Base-by-base conservation (phyloP, 1,140 invertebrate genomes). In the Rhagoletis pomonella region DNA sequence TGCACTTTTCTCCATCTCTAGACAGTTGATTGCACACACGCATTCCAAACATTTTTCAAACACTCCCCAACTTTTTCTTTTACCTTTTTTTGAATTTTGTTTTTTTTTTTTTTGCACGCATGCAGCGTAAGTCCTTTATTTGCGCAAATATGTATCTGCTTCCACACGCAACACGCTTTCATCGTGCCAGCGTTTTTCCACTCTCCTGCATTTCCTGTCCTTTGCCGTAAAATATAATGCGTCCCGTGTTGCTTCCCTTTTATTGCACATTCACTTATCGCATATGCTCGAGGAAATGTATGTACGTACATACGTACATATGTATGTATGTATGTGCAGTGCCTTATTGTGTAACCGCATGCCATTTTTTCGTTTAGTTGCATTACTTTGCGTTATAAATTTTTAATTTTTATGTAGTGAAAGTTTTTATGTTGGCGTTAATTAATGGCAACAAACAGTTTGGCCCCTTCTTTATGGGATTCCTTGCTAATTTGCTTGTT, bases 41-140 rank as follows among this genome's bases (percentile, higher is more conserved):
- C 67, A 73, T 73, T 47, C 39, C 42, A 12, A 39, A 17, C 67
- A 73, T 73, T 73, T 73, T 73, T 73, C 67, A 73, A 73, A 73
- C 44, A 44, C 39, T 17, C 17, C 6, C 14, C 12, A 6, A 4
- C 12, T 62, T n/a, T 62, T 62, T 62, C 14, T 9, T 55, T 14
- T 14, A 14, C 60, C 12, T 62, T n/a, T 62, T 62, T 62, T 62
- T 62, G 50, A n/a, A n/a, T n/a, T n/a, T n/a, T n/a, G n/a, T n/a
- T n/a, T n/a, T n/a, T 29, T 29, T 29, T 29, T 29, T 29, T 29
- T 29, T 29, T 29, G 29, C 29, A 29, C 29, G 29, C 29, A 1
- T 29, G 29, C 29, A 29, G 29, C 29, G 29, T 29, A 29, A 29
- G 29, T 29, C 29, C 29, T 29, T 29, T 29, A 29, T 29, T 29